phyloP scores from a whole-genome alignment of 1,140 invertebrate species.

The Zaprionus vittiger region DNA sequence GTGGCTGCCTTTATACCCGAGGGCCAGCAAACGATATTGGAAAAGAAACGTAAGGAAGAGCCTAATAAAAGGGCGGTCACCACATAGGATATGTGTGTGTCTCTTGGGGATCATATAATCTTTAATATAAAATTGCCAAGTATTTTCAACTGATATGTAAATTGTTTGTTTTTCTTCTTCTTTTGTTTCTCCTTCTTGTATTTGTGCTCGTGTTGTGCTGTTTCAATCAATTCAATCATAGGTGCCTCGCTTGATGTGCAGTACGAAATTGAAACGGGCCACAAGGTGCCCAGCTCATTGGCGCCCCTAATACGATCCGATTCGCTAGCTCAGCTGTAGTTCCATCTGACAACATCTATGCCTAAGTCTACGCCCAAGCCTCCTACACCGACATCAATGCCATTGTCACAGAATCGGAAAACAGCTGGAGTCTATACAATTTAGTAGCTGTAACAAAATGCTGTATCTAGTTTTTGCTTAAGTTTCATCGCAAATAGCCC shows the following conservation, averaged over 20 bases:
- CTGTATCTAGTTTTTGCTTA: conserved; percentile 76
- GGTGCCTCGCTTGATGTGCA: conserved; percentile 90
- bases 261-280: conserved; percentile 90
- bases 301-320: conserved; percentile 92
- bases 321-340: conserved; percentile 89
- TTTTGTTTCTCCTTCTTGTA: conserved; percentile 1
- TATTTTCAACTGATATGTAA: conserved; percentile 26
- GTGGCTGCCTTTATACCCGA: conserved; percentile 97
- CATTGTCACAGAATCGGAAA: conserved; percentile 26
- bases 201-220: conserved; percentile 4
- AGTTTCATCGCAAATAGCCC: conserved; percentile 46
- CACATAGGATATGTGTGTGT: conserved; percentile 16
- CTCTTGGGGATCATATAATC: conserved; percentile 1
- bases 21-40: conserved; percentile 85
- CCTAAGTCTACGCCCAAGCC: conserved; percentile 32
- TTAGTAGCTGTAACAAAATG: conserved; percentile 68
- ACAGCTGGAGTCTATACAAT: conserved; percentile 59
- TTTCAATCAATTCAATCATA: conserved; percentile 56
- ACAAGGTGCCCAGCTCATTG: conserved; percentile 90
- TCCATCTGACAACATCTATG: conserved; percentile 30
- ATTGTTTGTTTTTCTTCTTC: conserved; percentile 24
- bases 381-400: conserved; percentile 25
- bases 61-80: not conserved
- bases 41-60: conserved; percentile 81
- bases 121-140: conserved; percentile 23